Evolutionary conservation across 2,113 vertebrate genomes (phyloP).

Genomic region (Oostethus manadensis): DNA sequence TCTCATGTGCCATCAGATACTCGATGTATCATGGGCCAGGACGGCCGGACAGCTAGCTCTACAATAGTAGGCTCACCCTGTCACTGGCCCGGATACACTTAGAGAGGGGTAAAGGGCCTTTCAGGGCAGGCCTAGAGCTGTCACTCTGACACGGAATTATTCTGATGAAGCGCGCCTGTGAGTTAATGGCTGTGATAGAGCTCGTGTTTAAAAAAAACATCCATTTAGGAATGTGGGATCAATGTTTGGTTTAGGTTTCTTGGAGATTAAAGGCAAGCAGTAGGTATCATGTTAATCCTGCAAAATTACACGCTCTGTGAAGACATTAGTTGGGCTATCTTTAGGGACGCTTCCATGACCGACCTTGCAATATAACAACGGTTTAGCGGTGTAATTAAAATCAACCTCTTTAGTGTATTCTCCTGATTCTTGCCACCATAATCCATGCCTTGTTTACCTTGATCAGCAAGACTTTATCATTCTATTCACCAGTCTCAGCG

Average conservation of each 20-base stretch:
- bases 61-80: conserved; percentile 32
- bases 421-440: conserved; percentile 37
- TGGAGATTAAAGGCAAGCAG: conserved; percentile 47
- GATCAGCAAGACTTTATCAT: conserved; percentile 51
- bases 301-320: conserved; percentile 43
- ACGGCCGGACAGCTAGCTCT: conserved; percentile 24
- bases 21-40: conserved; percentile 45
- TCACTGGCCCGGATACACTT: conserved; percentile 46
- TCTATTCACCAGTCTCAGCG: conserved; percentile 35
- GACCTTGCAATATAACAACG: conserved; percentile 49
- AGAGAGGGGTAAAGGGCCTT: conserved; percentile 29
- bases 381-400: conserved; percentile 51
- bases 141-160: conserved; percentile 34
- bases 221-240: conserved; percentile 44
- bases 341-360: conserved; percentile 38
- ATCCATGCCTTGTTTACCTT: conserved; percentile 63
- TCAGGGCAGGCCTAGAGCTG: conserved; percentile 32
- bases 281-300: conserved; percentile 53
- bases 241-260: conserved; percentile 49
- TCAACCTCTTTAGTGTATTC: conserved; percentile 28
- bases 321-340: conserved; percentile 25
- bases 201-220: conserved; percentile 4
- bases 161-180: conserved; percentile 42
- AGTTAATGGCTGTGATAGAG: conserved; percentile 42
- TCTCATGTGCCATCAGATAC: conserved; percentile 60